Evolutionary conservation across 2,797 vertebrate genomes (phyloP).

Genomic region (Scolopax rusticola): DNA sequence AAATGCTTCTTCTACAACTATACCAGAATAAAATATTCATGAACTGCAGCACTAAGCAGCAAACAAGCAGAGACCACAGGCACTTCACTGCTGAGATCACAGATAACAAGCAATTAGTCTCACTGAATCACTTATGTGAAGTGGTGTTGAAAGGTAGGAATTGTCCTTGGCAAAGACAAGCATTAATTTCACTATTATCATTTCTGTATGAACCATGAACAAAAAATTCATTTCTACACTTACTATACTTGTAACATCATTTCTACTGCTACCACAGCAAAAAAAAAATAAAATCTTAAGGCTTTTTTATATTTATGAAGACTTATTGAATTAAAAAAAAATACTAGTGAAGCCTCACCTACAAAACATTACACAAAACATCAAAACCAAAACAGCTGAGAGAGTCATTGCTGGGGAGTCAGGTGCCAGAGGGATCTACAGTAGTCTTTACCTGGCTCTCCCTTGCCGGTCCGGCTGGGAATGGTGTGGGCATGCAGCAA

Average conservation of each 20-base stretch:
- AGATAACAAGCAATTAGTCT: conserved; percentile 38
- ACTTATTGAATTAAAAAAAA: neutral
- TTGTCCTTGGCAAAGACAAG: neutral
- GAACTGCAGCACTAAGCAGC: conserved; percentile 35
- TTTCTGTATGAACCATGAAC: neutral
- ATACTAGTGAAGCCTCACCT: neutral
- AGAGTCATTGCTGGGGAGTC: accelerated
- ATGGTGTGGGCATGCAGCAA: conserved; percentile 89
- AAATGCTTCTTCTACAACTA: neutral
- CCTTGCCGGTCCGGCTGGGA: conserved; percentile 82
- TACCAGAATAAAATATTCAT: conserved; percentile 64
- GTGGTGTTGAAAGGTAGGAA: neutral
- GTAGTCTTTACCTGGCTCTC: conserved; percentile 74
- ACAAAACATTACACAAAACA: neutral
- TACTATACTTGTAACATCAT: neutral
- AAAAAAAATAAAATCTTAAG: neutral
- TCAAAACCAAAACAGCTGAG: neutral
- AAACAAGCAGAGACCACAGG: conserved; percentile 28
- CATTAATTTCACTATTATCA: neutral
- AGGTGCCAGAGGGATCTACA: neutral
- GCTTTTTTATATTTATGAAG: neutral
- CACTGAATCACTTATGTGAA: neutral
- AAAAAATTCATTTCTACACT: neutral
- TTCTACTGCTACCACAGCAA: neutral
- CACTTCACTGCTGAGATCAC: conserved; percentile 35